phyloP scores from a whole-genome alignment of 2,797 vertebrate genomes.

The Stomatorhinus walkeri region DNA sequence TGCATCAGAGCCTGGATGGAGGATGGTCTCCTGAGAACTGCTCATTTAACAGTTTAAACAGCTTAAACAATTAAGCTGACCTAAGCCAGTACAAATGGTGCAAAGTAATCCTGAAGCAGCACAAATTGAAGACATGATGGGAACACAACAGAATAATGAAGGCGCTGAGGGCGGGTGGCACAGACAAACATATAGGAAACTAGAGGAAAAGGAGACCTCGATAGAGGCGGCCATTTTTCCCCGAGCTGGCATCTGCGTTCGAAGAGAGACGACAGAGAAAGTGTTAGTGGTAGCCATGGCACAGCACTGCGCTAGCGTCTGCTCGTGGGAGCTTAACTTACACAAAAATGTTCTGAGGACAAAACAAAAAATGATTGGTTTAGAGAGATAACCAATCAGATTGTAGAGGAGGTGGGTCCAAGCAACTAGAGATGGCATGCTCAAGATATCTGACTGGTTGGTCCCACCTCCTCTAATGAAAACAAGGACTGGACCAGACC shows the following conservation, averaged over 20 bases:
- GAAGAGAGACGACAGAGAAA: conserved; percentile 76
- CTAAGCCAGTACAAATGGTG: conserved; percentile 28
- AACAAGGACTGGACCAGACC: not conserved
- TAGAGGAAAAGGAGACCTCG: conserved; percentile 79
- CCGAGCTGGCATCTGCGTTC: conserved; percentile 82
- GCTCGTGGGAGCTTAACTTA: not conserved
- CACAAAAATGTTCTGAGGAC: not conserved
- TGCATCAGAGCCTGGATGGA: not conserved
- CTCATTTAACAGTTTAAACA: not conserved
- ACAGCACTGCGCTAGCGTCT: not conserved
- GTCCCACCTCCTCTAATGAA: not conserved
- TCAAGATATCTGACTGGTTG: not conserved
- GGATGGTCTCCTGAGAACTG: not conserved
- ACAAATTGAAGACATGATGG: not conserved
- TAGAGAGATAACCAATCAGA: not conserved
- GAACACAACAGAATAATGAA: conserved; percentile 20
- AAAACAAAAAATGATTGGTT: not conserved
- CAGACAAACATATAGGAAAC: conserved; percentile 36
- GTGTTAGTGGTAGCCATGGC: conserved; percentile 12
- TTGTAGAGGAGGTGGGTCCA: not conserved
- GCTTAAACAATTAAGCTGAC: conserved; percentile 23
- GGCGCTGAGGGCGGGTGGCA: not conserved
- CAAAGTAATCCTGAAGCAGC: not conserved
- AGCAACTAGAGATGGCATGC: not conserved
- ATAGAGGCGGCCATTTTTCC: conserved; percentile 90